Base-by-base conservation (phyloP, 2,888 invertebrate genomes). In the Drosophila stalkeri region DNA sequence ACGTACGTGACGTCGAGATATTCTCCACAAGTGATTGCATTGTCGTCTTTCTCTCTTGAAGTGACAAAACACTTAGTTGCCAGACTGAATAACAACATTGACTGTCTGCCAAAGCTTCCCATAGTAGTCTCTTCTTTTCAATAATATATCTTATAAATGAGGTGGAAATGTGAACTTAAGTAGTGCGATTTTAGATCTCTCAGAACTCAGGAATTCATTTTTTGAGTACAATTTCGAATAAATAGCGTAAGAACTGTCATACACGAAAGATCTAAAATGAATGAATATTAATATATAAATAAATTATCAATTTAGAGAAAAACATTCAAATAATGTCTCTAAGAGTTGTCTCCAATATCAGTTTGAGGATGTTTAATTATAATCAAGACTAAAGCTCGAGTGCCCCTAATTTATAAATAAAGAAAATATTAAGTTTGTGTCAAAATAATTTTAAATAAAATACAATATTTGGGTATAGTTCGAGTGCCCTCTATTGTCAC, bases 1-100 rank as follows among this genome's bases (percentile, higher is more conserved):
- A 44, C 37, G 81, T 67, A 72, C 70, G 78, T 85, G 82, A 52
- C 20, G 11, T 27, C 35, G 51, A 11, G n/a, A 6, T 23, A 27
- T 51, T 35, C 11, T 46, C 35, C 35, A 35, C 41, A 35, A 63
- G 41, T 43, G 27, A n/a, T 16, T 11, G 51, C 39, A 51, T 18
- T 62, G 46, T 54, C 16, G 35, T 46, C 31, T 43, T 20, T 35
- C 31, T 60, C 37, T 39, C 18, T 31, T 54, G 33, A 57, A 73
- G 47, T 55, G 60, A 16, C 44, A 41, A 61, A 51, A 76, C 59
- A 57, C 47, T 64, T 49, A 59, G 52, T 54, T 62, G 61, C 33
- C 69, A 64, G 75, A 64, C 64, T 16, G 9, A 63, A 63, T 20
- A 14, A 47, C 31, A 37, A 47, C 46, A 41, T 65, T 59, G 57